phyloP scores from a whole-genome alignment of 2,797 vertebrate genomes.

The Xiphophorus birchmanni region DNA sequence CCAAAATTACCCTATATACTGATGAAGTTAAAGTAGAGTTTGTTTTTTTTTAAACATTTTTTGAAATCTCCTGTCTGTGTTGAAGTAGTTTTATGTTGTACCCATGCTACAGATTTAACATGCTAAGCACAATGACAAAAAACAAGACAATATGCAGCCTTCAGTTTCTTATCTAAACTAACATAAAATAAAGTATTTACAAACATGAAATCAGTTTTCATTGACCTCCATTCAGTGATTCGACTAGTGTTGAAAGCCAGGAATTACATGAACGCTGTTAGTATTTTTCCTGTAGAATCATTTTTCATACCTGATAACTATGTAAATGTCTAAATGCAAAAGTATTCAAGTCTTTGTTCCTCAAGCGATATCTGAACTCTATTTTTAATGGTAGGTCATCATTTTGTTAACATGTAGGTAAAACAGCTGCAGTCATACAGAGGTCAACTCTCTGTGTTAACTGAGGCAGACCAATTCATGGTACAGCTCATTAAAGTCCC shows the following conservation, averaged over 20 bases:
- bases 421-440: conserved; percentile 77
- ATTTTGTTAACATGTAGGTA: conserved; percentile 62
- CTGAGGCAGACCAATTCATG: conserved; percentile 85
- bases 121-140: neutral
- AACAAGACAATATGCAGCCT: neutral
- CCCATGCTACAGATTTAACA: neutral
- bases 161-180: neutral
- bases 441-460: conserved; percentile 72
- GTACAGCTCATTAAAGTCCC: conserved; percentile 82
- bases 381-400: neutral
- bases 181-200: too few relatives aligned
- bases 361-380: neutral
- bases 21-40: neutral
- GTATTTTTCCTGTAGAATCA: conserved; percentile 54
- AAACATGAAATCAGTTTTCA: too few relatives aligned
- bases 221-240: conserved; percentile 84
- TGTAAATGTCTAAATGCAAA: neutral
- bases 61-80: neutral
- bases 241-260: conserved; percentile 85
- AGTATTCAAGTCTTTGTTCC: neutral
- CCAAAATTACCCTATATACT: neutral
- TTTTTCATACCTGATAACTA: neutral
- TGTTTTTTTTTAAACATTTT: neutral
- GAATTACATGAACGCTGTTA: conserved; percentile 87
- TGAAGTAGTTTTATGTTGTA: neutral